Base-by-base conservation (phyloP, 2,113 vertebrate genomes). In the Barbus barbus region DNA sequence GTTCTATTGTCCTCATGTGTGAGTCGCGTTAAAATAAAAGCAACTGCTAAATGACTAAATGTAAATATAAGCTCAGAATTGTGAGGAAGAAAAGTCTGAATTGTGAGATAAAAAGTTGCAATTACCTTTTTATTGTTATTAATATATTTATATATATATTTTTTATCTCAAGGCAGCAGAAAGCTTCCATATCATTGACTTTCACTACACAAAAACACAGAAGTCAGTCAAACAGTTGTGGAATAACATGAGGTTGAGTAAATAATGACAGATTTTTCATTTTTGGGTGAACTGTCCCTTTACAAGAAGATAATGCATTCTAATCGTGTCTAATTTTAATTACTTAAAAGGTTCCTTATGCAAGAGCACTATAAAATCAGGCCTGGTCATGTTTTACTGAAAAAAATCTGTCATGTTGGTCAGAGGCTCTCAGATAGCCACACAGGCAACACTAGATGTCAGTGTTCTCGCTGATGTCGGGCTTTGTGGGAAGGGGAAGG, bases 361-460 rank as follows among this genome's bases (percentile, higher is more conserved):
- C 12, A 58, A 65, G 48, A 65, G 48, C 31, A 65, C 53, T 3
- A 4, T 26, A 46, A 38, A 65, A 56, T 73, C 26, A 60, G 56
- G 36, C 13, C 33, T 69, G 53, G 44, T 22, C 20, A n/a, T 5
- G 9, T 53, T 44, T 73, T n/a, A n/a, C n/a, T n/a, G n/a, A n/a
- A n/a, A n/a, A n/a, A n/a, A n/a, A n/a, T 76, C 51, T 26, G 46
- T 76, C 26, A 22, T 61, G 48, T 16, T 48, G 46, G 77, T 26
- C 72, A 56, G 41, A 60, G 80, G 26, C 60, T 84, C 58, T 65
- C 28, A 76, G 73, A 82, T 20, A 69, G 72, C 31, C 87, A 83
- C 81, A 74, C 61, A 76, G 36, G 46, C 76, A 90, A 91, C 93
- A 93, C 92, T 94, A 93, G 93, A 91, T 92, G 93, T 93, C 93